Evolutionary conservation across 2,888 invertebrate genomes (phyloP).

Genomic region (Criorhina ranunculi): DNA sequence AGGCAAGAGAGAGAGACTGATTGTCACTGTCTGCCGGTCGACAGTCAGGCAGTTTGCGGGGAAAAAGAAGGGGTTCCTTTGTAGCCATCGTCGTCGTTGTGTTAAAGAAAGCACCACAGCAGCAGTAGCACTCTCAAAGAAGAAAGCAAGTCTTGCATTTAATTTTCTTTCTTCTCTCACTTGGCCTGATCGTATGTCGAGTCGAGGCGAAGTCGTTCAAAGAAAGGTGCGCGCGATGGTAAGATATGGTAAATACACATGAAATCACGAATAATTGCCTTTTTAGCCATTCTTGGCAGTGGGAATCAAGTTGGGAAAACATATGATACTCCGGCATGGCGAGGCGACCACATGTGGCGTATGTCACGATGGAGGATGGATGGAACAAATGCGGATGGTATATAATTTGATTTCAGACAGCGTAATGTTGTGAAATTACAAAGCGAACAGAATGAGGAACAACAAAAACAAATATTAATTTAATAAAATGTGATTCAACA

Average conservation of each 20-base stretch:
- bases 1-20: conserved; percentile 68
- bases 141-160: conserved; percentile 73
- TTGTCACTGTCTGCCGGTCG: conserved; percentile 68
- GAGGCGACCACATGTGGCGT: conserved; percentile 69
- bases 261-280: conserved; percentile 75
- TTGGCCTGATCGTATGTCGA: conserved; percentile 10
- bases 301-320: conserved; percentile 58
- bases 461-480: conserved; percentile 65
- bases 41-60: conserved; percentile 3
- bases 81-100: conserved; percentile 27
- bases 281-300: conserved; percentile 61
- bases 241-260: conserved; percentile 73
- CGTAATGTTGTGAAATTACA: conserved; percentile 62
- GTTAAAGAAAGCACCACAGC: conserved; percentile 55
- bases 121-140: conserved; percentile 37
- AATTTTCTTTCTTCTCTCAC: conserved; percentile 55
- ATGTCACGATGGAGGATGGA: conserved; percentile 68
- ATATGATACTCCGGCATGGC: conserved; percentile 57
- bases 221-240: conserved; percentile 68
- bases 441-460: conserved; percentile 32
- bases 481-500: conserved; percentile 56
- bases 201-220: conserved; percentile 36
- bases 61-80: conserved; percentile 33
- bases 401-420: conserved; percentile 60
- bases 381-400: conserved; percentile 71